Base-by-base conservation (phyloP, 2,888 invertebrate species). In the Toxonevra muliebris region DNA sequence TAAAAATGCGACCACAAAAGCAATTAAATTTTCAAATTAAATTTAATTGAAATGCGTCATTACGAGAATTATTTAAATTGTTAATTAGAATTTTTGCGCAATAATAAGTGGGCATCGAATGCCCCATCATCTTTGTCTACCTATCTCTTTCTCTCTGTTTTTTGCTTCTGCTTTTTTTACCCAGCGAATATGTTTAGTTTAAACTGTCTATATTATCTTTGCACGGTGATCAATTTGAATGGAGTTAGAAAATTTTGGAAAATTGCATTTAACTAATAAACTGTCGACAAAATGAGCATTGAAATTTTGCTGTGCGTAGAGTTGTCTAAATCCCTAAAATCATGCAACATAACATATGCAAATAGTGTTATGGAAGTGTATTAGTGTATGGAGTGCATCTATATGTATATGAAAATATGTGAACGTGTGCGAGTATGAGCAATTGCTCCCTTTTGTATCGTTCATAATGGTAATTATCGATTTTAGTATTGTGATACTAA, bases 1-100 rank as follows among this genome's bases (percentile, higher is more conserved):
- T 45, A 20, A 48, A 69, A 69, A 62, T 48, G 42, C 61, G 40
- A 50, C 66, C 71, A 68, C 69, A 66, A 62, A 63, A 66, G 68
- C 76, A 79, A 79, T 80, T 79, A 80, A 77, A 78, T 80, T 30
- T 78, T 77, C 76, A 78, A 80, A 80, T 80, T 80, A 79, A 79
- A 80, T 80, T 80, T 75, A 76, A 79, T 79, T 79, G 74, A 76
- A 75, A 72, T 71, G 71, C 71, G 72, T 77, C 77, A 76, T 77
- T 77, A 72, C 77, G 77, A 30, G 30, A 77, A 78, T 79, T 79
- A 78, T 79, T 79, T 79, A 79, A 79, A 78, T 79, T 77, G 79
- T 79, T 79, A 79, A 79, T 79, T 79, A 79, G 78, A 76, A 42
- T 30, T 61, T 65, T 65, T 63, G 41, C 41, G 41, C 12, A 12